Evolutionary conservation across 2,797 vertebrate genomes (phyloP).

Genomic region (Periparus ater): DNA sequence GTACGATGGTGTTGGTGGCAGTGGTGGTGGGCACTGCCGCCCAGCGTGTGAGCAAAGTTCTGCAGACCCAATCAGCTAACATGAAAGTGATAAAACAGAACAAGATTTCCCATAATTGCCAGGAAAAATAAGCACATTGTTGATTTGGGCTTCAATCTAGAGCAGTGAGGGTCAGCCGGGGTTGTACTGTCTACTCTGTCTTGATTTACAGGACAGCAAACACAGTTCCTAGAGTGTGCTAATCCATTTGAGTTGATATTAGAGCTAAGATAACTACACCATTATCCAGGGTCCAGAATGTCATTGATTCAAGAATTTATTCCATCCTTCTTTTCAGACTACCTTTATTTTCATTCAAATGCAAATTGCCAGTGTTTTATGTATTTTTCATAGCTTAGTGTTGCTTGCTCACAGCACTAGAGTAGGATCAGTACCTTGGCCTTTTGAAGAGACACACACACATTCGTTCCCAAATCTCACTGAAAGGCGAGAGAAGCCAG

Average conservation of each 20-base stretch:
- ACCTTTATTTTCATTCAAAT: constrained; percentile 36
- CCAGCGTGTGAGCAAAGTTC: constrained; percentile 81
- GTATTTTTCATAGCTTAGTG: constrained; percentile 3
- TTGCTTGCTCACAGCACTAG: neutral
- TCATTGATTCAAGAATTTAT: constrained; percentile 21
- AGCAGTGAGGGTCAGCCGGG: constrained; percentile 26
- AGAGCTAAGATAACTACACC: neutral
- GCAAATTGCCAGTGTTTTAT: constrained; percentile 20
- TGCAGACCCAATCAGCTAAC: constrained; percentile 77
- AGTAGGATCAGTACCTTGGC: neutral
- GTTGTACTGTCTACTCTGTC: constrained; percentile 18
- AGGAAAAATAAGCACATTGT: constrained; percentile 25
- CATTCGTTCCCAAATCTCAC: neutral
- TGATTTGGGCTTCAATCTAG: constrained; percentile 51
- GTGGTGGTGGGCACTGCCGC: constrained; percentile 93
- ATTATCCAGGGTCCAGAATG: neutral
- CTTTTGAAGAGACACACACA: neutral
- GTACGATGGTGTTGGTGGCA: constrained; percentile 91
- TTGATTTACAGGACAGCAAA: constrained; percentile 7
- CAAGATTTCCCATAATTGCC: constrained; percentile 44
- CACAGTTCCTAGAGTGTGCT: neutral
- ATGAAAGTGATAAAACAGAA: constrained; percentile 58
- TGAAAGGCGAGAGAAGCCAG: neutral
- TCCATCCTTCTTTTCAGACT: constrained; percentile 46
- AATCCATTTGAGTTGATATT: constrained; percentile 13